Percentiles rank a stretch among this genome's conserved stretches.
Evolutionary conservation across 2,888 invertebrate genomes (phyloP).

Genomic region (Habrosyne pyritoides): DNA sequence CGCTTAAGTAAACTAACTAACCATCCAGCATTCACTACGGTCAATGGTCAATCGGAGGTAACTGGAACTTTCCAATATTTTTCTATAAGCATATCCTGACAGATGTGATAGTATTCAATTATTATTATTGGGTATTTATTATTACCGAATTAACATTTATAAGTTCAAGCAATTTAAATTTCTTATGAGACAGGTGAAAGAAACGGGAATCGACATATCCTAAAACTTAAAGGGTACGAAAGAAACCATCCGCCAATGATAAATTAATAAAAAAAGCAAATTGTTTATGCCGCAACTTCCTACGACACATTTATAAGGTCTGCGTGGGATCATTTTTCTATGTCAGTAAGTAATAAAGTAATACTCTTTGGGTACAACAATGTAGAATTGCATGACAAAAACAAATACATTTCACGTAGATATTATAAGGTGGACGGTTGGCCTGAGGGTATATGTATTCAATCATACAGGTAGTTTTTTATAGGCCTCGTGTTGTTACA

Average conservation of each 20-base stretch:
- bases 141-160: neutral
- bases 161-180: neutral
- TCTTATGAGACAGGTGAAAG: neutral
- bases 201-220: neutral
- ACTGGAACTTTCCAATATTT: neutral
- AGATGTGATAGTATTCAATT: too few relatives aligned
- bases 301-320: neutral
- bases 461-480: neutral
- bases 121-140: neutral
- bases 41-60: neutral
- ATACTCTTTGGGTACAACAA: neutral
- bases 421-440: neutral
- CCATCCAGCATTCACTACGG: too few relatives aligned
- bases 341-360: neutral
- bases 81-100: neutral
- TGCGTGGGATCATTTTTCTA: conserved; percentile 1
- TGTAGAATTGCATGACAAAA: neutral
- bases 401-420: neutral
- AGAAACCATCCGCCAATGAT: neutral
- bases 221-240: neutral
- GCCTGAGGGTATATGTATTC: neutral
- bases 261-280: neutral
- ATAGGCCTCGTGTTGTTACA: neutral
- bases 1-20: too few relatives aligned
- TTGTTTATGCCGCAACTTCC: neutral